Percentiles rank a stretch among this genome's conserved stretches.
Conservation (phyloP, 92 coral and sea anemone genomes). For the Phenganax subtilis region DNA sequence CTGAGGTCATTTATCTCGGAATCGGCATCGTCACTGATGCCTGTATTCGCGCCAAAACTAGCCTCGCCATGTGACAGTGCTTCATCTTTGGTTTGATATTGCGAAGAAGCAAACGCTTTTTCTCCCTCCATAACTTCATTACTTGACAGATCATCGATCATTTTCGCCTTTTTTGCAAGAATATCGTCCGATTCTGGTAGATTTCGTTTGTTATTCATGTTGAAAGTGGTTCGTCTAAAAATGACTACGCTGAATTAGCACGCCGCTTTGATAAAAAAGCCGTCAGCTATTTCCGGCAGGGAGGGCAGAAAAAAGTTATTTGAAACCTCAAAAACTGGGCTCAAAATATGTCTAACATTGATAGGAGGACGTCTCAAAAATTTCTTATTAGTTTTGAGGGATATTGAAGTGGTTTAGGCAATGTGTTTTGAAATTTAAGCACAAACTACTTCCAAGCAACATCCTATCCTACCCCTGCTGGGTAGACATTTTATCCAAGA, state of each 20-base stretch:
- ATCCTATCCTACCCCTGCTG: constrained; percentile 13
- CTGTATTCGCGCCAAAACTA: constrained; percentile 37
- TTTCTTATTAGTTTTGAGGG: neutral
- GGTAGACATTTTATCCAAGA: neutral
- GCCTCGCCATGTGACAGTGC: constrained; percentile 42
- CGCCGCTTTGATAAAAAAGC: neutral
- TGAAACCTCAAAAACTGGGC: too few relatives aligned
- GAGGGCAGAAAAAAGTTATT: too few relatives aligned
- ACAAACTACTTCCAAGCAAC: neutral
- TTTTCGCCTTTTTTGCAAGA: constrained; percentile 19
- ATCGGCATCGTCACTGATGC: constrained; percentile 20
- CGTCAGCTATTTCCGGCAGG: too few relatives aligned
- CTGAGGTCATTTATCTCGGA: neutral
- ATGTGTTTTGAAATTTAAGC: neutral
- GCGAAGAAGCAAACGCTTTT: neutral
- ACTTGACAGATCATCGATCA: neutral
- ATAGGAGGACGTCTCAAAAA: neutral
- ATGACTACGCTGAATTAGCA: constrained; percentile 19
- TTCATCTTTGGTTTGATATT: constrained; percentile 23
- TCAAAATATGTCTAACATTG: too few relatives aligned
- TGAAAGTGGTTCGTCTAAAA: neutral
- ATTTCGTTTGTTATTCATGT: constrained; percentile 30
- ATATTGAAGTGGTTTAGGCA: too few relatives aligned
- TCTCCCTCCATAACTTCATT: neutral
- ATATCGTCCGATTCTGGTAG: constrained; percentile 11